Evolutionary conservation across 2,888 invertebrate species (phyloP), one percentile per base, ranked within the genome.

Genomic region (Napeogenes inachia): DNA sequence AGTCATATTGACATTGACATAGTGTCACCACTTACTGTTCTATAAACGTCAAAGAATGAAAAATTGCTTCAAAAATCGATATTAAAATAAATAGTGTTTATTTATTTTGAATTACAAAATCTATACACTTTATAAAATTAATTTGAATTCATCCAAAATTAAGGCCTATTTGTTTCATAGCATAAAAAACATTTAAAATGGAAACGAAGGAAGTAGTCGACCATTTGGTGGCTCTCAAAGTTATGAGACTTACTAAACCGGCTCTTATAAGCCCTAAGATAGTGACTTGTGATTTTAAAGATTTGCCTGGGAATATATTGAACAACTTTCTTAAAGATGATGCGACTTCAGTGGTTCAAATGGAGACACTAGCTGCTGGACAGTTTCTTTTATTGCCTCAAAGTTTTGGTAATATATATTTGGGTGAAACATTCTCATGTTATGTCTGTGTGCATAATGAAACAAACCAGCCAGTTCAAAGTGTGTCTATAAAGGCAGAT

Each of bases 351-450:
- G 95, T 96, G 0, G 92, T 93, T 64, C 95, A 95, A 61, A 93
- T 96, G 78, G 96, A 97, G 85, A 95, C 95, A 0, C 88, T 96
- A 60, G 93, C 94, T n/a, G 92, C 96, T 60, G 98, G 98, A 2
- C 97, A 98, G 76, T 96, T 98, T 80, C 91, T 99, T 75, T 91
- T 98, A 62, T 89, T 99, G 59, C 99, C 99, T 13, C 99, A 99
- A 89, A 98, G 97, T 82, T 99, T 99, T 87, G 99, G 99, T 4
- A 99, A 98, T 81, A 98, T 99, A 74, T 99, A 99, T 83, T 91
- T 99, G 55, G 99, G 98, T 21, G 99, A 99, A 92, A 99, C 98
- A 13, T 99, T 99, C 89, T 97, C 99, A 2, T 98, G 99, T 81
- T 99, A 98, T 80, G 95, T 99, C 64, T 98, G 98, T 87, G 97